Evolutionary conservation across 2,113 vertebrate species (phyloP), one percentile per base, ranked within the genome.

Genomic region (Albula goreensis): DNA sequence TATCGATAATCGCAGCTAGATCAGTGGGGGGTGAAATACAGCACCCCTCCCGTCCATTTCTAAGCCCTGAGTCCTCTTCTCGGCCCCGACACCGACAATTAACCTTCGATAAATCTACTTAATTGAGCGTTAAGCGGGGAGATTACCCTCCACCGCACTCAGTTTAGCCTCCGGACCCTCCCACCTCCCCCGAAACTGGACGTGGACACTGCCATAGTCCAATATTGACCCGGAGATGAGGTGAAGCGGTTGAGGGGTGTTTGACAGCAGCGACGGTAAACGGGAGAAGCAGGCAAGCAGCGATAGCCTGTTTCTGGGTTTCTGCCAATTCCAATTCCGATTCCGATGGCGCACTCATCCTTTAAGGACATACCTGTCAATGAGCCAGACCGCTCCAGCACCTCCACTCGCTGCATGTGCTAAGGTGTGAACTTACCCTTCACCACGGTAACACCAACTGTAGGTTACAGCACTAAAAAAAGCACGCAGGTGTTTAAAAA

Each of bases 281-380:
- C 15, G 60, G 22, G 60, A 66, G 19, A 66, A 22, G 22, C 60
- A 66, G 17, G 60, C 17, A 19, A 66, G 19, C 17, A 22, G 22
- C 60, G 22, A 4, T 66, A 66, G 17, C 17, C 60, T 19, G 60
- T 19, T 5, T 66, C 60, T 66, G 60, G 17, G 17, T 66, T 66
- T 19, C 3, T 78, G 83, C 66, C 83, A 85, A 53, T 51, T 78
- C 49, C 77, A 78, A 85, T 78, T 78, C 83, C 83, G 70, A 22
- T 78, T 56, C 53, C 78, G 50, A 41, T 48, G 78, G 83, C n/a
- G 50, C 83, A 78, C 8, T 50, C 13, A 22, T 25, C 25, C 74
- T 78, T 41, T 63, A 31, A 12, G 56, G 56, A 48, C 2, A 7
- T 19, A 66, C 60, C 60, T 66, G 60, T 19, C 60, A 66, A 66